Base-by-base conservation (phyloP, 2,797 vertebrate genomes). In the Cynopterus sphinx region DNA sequence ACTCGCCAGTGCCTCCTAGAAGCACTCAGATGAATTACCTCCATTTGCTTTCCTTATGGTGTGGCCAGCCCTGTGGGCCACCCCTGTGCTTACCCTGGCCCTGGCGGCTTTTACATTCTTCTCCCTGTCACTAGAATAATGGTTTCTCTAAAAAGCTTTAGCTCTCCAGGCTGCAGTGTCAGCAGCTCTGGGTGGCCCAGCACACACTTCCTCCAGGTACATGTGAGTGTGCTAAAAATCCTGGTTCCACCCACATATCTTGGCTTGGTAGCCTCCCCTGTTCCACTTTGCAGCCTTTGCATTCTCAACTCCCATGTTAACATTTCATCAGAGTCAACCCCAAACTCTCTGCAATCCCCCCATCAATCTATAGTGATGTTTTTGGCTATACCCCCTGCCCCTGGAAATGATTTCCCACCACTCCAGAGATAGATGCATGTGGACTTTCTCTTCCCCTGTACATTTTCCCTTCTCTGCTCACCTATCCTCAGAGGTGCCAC, bases 151-250 rank as follows among this genome's bases (percentile, higher is more conserved):
- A 57, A 96, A 95, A 95, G 92, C 85, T 79, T 82, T 78, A 75
- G 59, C 41, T 73, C 86, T 95, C 53, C 36, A 67, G 96, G 82
- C 78, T 97, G 96, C 95, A 81, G 82, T 7, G 92, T 96, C 97
- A 97, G 97, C 96, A 97, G 92, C 95, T 97, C 95, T 96, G 96
- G 97, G 97, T 98, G 97, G 96, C 97, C 97, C 59, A 21, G 92
- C 49, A 49, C 95, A 86, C 65, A 86, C 95, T 97, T 96, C 96
- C 95, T 96, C 53, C 96, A 97, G 97, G 97, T 97, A 97, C 94
- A 94, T 17, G 39, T 75, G 92, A 97, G 82, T 43, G 2, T 89
- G 95, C 88, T 94, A 41, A 90, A 97, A 90, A 83, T 36, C 96
- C 83, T 57, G 68, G 73, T 92, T 82, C 85, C 92, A 77, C 96